phyloP scores from a whole-genome alignment of 2,113 vertebrate species.

The Cyanistes caeruleus region DNA sequence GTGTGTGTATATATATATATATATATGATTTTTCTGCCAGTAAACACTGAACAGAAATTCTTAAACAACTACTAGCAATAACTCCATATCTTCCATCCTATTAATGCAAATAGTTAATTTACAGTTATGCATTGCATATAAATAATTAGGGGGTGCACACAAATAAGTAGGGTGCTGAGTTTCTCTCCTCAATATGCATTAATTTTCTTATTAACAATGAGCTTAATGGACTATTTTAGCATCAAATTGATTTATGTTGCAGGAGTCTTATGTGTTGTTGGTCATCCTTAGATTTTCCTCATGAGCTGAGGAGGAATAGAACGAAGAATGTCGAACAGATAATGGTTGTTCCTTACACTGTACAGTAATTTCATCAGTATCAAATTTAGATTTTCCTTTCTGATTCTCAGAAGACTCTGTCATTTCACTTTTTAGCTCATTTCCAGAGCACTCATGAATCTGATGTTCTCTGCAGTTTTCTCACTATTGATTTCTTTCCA shows the following conservation, averaged over 20 bases:
- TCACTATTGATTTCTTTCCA: background rate
- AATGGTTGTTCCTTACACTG: background rate
- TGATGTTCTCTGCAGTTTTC: background rate
- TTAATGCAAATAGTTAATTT: background rate
- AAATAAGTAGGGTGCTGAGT: background rate
- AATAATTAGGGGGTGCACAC: background rate
- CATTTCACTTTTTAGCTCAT: background rate
- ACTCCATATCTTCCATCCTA: background rate
- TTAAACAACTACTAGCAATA: background rate
- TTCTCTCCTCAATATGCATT: background rate
- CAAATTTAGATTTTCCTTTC: background rate
- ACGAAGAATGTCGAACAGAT: background rate
- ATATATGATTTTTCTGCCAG: background rate
- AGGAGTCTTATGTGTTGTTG: background rate
- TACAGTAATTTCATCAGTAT: background rate
- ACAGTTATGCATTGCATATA: background rate
- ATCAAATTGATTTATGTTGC: background rate
- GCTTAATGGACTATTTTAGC: background rate
- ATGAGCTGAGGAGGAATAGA: background rate
- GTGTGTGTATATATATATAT: too few relatives aligned
- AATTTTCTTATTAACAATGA: background rate
- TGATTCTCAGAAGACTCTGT: background rate
- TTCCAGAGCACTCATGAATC: background rate
- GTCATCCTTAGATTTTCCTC: background rate
- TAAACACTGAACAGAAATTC: background rate